Evolutionary conservation across 2,113 vertebrate genomes (phyloP).

Genomic region (Oreochromis niloticus): DNA sequence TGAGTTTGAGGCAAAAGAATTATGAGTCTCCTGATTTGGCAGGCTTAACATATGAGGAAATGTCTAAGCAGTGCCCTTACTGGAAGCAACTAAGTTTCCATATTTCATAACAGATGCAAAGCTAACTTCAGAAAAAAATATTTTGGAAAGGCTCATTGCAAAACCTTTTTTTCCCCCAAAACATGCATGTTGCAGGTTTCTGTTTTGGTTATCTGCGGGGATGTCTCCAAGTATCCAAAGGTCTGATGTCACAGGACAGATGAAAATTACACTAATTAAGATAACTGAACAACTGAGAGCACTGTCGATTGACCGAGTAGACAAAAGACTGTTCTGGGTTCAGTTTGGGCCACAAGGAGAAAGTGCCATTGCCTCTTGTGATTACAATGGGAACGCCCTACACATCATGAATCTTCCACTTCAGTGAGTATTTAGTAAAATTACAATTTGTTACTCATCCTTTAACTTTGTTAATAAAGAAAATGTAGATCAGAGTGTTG

Average conservation of each 20-base stretch:
- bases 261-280: conserved; percentile 67
- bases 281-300: conserved; percentile 60
- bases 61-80: neutral
- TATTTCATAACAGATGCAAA: neutral
- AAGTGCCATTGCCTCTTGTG: conserved; percentile 72
- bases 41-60: neutral
- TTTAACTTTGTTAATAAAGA: neutral
- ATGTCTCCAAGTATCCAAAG: conserved; percentile 72
- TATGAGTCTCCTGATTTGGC: neutral
- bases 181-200: conserved; percentile 67
- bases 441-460: neutral
- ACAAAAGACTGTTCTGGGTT: conserved; percentile 82
- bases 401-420: conserved; percentile 61
- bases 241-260: conserved; percentile 54
- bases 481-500: neutral
- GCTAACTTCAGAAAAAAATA: neutral
- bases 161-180: rapidly evolving
- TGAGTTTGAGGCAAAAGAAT: neutral
- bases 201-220: conserved; percentile 86
- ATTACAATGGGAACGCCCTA: conserved; percentile 78
- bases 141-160: neutral
- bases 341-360: conserved; percentile 62
- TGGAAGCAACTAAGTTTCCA: neutral
- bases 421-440: conserved; percentile 61
- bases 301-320: conserved; percentile 73